Evolutionary conservation across 2,797 vertebrate genomes (phyloP), one percentile per base, ranked within the genome.

Genomic region (Sciurus carolinensis): DNA sequence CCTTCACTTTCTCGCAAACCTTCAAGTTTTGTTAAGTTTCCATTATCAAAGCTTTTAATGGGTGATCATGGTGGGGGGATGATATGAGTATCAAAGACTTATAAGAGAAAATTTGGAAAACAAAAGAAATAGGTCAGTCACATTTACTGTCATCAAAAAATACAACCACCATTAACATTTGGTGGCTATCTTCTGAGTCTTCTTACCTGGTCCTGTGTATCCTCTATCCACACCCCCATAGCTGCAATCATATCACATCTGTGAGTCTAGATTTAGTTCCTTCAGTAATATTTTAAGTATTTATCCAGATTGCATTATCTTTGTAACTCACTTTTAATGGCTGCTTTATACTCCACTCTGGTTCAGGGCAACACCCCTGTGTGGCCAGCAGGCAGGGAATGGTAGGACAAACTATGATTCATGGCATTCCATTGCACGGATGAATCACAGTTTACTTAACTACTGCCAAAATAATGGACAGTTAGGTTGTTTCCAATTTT

Each of bases 401-500:
- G 42, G n/a, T 52, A 87, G 81, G 76, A 24, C 36, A 73, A 84
- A 77, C 59, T 47, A 54, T 77, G 67, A 96, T 47, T 94, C 88
- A 87, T 11, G 24, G 50, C 44, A 75, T 92, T 42, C 83, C 17
- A 39, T 0, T 39, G 39, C 28, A 30, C 6, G 44, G 39, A 62
- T 76, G 94, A 96, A 44, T 96, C 89, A 95, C 4, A 50, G 15
- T 71, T 76, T 81, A 80, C 59, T 86, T 75, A 92, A 90, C 71
- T 87, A 62, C 17, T 24, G 44, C 59, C 81, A 59, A 72, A 90
- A 67, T n/a, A 67, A 17, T 79, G 81, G 93, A 62, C 47, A 91
- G 47, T 88, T 96, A 67, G 88, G 93, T 76, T 94, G 82, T 90
- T 95, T 90, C 85, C 88, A 92, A 67, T 71, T 57, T 93, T 95